Evolutionary conservation across 2,888 invertebrate species (phyloP), one percentile per base, ranked within the genome.

Genomic region (Aquatica leii): DNA sequence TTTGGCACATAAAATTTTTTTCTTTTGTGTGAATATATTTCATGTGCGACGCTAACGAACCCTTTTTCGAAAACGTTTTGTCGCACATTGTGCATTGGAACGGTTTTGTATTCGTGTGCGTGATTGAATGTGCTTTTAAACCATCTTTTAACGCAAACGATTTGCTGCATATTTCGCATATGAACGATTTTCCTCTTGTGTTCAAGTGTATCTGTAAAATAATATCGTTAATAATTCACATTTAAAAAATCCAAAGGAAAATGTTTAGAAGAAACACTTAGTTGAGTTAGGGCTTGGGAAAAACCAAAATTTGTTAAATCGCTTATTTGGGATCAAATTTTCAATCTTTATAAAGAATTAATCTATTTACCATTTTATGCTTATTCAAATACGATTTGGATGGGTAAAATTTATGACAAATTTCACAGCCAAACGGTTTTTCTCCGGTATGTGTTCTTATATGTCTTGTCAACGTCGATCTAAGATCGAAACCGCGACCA

Each of bases 401-500:
- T 17, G 62, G 62, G 34, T 62, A 62, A 58, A 65, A 65, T 55
- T 56, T 62, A 4, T 51, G 34, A 37, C 62, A 62, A 49, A 59
- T 20, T 17, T 59, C 62, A 34, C 66, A 59, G 1, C 49, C 53
- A 56, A 59, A 62, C 6, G 62, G 59, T 35, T 66, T 66, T 49
- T 73, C 71, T 37, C 70, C 71, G 0, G 73, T 72, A 48, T 73
- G 73, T 5, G 65, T 69, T 46, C 71, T 53, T 59, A 67, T 61
- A 54, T 74, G 74, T 15, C 69, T 69, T n/a, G 69, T 66, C 11
- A 74, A 61, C 8, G 73, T 71, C 18, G 72, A 71, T 11, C 68
- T 64, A 6, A 71, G 68, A 35, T 72, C 69, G 54, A 73, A 74
- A 2, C 69, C 69, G 51, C 71, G 70, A n/a, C 69, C 59, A 52